Base-by-base conservation (phyloP, 2,888 invertebrate species). In the Pristionchus mayeri region DNA sequence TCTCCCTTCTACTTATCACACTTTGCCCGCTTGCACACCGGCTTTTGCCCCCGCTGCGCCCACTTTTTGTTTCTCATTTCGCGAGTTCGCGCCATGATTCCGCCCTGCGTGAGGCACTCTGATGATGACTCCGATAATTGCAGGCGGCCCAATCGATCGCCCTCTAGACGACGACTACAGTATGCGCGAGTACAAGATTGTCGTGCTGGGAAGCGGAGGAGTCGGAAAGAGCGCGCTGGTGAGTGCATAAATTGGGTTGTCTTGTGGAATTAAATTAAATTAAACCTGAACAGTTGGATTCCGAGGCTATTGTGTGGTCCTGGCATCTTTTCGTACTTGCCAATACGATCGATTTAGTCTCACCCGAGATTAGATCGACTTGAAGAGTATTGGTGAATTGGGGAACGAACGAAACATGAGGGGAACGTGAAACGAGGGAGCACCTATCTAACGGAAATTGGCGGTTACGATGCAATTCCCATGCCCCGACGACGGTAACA, bases 171-270 rank as follows among this genome's bases (percentile, higher is more conserved):
- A 71, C n/a, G 71, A 71, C 71, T 50, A 78, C 50, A 57, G 34
- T 40, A 99, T 99, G 99, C 96, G 98, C 94, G 99, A 99, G 95
- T 99, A 99, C 95, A 99, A 99, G 95, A 97, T 99, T 94, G 99
- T 99, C 91, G 98, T 99, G 93, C 95, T 99, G 94, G 99, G 99
- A 93, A 97, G 97, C 94, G 99, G 99, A 94, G 99, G 99, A 95
- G 99, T 99, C 93, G 99, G 99, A 93, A 99, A 99, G 95, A 98
- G 98, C 92, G 97, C 98, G 93, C 95, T 98, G 94, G 94, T 94
- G 89, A 91, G 93, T 57, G n/a, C n/a, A n/a, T n/a, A n/a, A n/a
- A 27, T 27, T 9, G n/a, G 57, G 57, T 57, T 57, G 21, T 9
- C n/a, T n/a, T n/a, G n/a, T n/a, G n/a, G n/a, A n/a, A n/a, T n/a